Evolutionary conservation across 2,113 vertebrate genomes (phyloP).

Genomic region (Oophaga pumilio): DNA sequence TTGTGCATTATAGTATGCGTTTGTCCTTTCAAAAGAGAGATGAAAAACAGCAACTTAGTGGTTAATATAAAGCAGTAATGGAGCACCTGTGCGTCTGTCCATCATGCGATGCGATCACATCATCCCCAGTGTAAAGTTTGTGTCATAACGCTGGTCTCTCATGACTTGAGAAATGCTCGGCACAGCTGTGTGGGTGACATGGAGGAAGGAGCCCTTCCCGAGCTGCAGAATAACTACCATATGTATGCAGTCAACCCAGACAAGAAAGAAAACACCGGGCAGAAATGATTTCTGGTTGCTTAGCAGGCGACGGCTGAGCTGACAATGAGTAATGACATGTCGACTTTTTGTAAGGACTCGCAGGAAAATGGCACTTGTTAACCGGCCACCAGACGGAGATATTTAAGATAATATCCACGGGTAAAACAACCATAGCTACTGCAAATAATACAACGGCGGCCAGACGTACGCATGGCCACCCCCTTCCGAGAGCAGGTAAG

Average conservation of each 20-base stretch:
- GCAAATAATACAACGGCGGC: slow-evolving; percentile 6
- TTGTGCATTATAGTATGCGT: too few species aligned
- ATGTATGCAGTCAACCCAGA: slow-evolving; percentile 55
- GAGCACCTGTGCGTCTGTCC: slow-evolving; percentile 7
- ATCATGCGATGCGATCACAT: slow-evolving; percentile 12
- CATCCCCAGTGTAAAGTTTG: slow-evolving; percentile 14
- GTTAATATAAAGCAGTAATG: neutral
- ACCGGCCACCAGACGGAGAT: slow-evolving; percentile 47
- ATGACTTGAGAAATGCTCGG: slow-evolving; percentile 10
- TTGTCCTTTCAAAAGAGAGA: too few species aligned
- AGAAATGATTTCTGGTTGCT: slow-evolving; percentile 49
- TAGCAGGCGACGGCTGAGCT: slow-evolving; percentile 52
- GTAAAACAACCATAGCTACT: slow-evolving; percentile 27
- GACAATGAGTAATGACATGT: slow-evolving; percentile 57
- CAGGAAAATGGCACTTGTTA: slow-evolving; percentile 50
- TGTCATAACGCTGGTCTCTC: slow-evolving; percentile 5
- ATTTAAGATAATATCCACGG: slow-evolving; percentile 41
- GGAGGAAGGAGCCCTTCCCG: slow-evolving; percentile 46
- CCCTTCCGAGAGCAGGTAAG: neutral
- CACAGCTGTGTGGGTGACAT: slow-evolving; percentile 47
- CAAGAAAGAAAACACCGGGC: slow-evolving; percentile 43
- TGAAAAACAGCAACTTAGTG: neutral
- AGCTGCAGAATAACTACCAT: slow-evolving; percentile 51
- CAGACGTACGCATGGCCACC: neutral
- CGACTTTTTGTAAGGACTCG: slow-evolving; percentile 43